Base-by-base conservation (phyloP, 1,140 invertebrate species). In the Micrasema longulum region DNA sequence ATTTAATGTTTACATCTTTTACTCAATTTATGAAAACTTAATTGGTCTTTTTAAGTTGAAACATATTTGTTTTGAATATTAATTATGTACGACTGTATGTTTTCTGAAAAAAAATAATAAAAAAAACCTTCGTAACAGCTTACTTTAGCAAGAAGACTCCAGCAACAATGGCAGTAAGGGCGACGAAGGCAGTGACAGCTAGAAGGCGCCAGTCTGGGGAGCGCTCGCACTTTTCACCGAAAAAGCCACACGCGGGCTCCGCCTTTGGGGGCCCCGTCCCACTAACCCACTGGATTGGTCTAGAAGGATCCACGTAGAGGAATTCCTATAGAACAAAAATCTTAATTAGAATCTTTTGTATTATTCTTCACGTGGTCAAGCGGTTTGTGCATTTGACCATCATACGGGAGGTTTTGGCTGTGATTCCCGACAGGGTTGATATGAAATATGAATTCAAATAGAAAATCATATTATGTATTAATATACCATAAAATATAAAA, bases 161-260 rank as follows among this genome's bases (percentile, higher is more conserved):
- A 1, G 88, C 89, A 0, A 92, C 83, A 0, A 89, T 76, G 0
- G 89, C 77, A 0, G 91, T 86, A 1, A 87, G 84, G 0, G 84
- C 87, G 1, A 88, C 86, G 0, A 88, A 83, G 1, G 82, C 82
- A 1, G 86, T 84, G 1, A 88, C 85, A 0, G 87, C 81, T 0
- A 90, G 79, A 6, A 89, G 84, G 9, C 86, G 87, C 86, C 89
- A 87, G 78, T 91, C 88, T 1, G 86, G 84, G 31, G 84, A 87
- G 23, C 86, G 79, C 23, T 87, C 83, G 77, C 92, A 93, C 75
- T 88, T 89, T 77, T 90, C 88, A 3, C 89, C 89, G 22, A 87
- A 77, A 79, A 93, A 95, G 1, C 93, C 93, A 79, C 93, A 95
- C 0, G 78, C 77, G 0, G 93, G 93, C 78, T 93, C 92, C 6